phyloP scores from a whole-genome alignment of 2,113 vertebrate species.

The Rhinichthys klamathensis region DNA sequence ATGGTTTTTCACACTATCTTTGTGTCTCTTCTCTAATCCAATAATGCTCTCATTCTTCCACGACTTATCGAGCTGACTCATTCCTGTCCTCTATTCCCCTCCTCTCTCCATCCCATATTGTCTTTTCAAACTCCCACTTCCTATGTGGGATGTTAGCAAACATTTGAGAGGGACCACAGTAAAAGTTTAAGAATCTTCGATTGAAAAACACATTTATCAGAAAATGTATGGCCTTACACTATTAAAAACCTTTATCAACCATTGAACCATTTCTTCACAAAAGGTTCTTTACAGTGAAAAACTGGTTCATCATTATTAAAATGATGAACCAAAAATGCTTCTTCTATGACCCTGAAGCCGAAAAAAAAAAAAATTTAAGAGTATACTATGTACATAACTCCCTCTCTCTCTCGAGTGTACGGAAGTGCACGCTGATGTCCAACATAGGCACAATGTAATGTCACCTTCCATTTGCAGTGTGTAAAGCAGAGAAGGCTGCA shows the following conservation, averaged over 20 bases:
- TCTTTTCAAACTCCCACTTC: slow-evolving; percentile 51
- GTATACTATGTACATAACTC: neutral
- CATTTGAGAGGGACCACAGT: neutral
- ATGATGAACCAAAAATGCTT: no score
- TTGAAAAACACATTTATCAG: neutral
- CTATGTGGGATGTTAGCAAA: slow-evolving; percentile 35
- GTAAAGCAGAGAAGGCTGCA: slow-evolving; percentile 38
- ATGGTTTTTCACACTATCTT: slow-evolving; percentile 29
- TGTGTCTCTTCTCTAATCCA: slow-evolving; percentile 22
- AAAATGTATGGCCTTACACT: neutral
- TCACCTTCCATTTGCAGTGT: slow-evolving; percentile 60
- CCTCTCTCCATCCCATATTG: slow-evolving; percentile 28
- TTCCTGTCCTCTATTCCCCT: slow-evolving; percentile 49
- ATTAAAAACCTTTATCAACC: no score
- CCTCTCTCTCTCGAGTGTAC: neutral
- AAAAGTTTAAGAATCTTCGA: neutral
- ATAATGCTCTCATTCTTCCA: slow-evolving; percentile 46
- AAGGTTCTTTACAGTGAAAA: no score
- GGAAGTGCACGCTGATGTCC: slow-evolving; percentile 40
- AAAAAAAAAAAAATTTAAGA: no score
- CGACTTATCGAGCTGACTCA: slow-evolving; percentile 51
- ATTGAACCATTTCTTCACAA: no score
- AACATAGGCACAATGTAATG: slow-evolving; percentile 52
- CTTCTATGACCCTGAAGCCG: no score
- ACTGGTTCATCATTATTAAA: no score